A percentile compares a stretch with the other conserved stretches of the same genome.
phyloP scores from a whole-genome alignment of 2,888 invertebrate genomes.

The Rhingia campestris region DNA sequence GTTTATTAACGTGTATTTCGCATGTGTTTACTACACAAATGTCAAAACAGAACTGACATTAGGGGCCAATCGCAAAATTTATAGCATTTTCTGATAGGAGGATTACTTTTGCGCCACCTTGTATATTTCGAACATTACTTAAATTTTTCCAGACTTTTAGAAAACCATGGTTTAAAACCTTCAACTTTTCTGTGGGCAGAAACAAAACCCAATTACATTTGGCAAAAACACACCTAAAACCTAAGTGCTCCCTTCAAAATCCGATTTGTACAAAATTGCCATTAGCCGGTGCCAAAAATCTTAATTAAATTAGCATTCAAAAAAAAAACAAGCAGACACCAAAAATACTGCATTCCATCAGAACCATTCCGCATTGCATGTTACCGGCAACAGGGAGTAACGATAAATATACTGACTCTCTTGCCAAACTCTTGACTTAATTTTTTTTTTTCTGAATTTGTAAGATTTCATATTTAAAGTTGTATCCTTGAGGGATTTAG shows the following conservation, averaged over 20 bases:
- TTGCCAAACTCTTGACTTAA: conserved; percentile 55
- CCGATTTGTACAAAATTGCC: conserved; percentile 6
- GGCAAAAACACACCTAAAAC: not conserved
- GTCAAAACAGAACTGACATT: too few species aligned
- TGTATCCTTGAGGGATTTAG: conserved; percentile 54
- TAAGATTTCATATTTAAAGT: conserved; percentile 64
- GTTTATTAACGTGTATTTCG: too few species aligned
- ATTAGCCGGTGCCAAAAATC: conserved; percentile 57
- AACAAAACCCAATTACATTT: not conserved
- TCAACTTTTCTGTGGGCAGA: not conserved
- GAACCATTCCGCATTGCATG: conserved; percentile 59
- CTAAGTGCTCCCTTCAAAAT: not conserved
- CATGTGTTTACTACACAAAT: too few species aligned
- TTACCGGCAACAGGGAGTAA: not conserved
- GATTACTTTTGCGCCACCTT: too few species aligned
- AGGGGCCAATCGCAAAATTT: too few species aligned
- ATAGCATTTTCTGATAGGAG: too few species aligned
- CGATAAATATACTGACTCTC: conserved; percentile 19
- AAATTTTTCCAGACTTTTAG: not conserved
- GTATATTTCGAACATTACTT: too few species aligned
- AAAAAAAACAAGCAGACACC: conserved; percentile 1
- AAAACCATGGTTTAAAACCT: not conserved
- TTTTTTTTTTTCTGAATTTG: conserved; percentile 14
- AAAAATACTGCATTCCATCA: conserved; percentile 54
- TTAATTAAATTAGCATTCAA: conserved; percentile 68